A percentile compares a stretch with the other conserved stretches of the same genome.
Evolutionary conservation across 2,113 vertebrate genomes (phyloP).

Genomic region (Poecile atricapillus): DNA sequence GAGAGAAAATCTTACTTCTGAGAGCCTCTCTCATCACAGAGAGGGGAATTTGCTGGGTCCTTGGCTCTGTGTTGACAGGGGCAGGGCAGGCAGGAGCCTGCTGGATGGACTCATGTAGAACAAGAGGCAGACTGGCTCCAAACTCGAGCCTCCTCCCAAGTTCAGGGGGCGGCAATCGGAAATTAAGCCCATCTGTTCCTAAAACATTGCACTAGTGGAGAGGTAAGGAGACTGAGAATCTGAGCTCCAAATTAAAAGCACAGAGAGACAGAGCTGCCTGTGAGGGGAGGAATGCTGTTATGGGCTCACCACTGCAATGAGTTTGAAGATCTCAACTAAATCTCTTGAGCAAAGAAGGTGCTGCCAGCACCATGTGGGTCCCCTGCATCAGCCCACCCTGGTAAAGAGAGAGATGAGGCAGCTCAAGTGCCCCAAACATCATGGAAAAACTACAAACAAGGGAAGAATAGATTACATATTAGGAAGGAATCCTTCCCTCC

Average conservation of each 20-base stretch:
- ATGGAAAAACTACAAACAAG: background rate
- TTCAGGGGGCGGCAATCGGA: constrained; percentile 1
- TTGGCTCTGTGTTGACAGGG: rapidly evolving
- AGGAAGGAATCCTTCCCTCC: background rate
- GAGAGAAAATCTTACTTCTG: background rate
- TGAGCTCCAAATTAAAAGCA: background rate
- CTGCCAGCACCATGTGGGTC: background rate
- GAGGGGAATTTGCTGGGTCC: background rate
- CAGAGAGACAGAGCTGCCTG: background rate
- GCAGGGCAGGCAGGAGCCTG: background rate
- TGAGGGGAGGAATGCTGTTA: background rate
- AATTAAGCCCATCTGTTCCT: constrained; percentile 57
- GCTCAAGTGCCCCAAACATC: background rate
- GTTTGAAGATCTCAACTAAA: background rate
- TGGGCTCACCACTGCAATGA: background rate
- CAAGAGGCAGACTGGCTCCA: background rate
- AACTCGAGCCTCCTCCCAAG: background rate
- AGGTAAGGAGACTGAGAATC: background rate
- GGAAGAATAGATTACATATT: background rate
- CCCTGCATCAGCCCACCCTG: background rate
- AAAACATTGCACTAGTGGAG: background rate
- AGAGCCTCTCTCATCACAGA: background rate
- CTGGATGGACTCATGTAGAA: background rate
- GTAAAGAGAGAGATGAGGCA: background rate
- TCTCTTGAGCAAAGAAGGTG: background rate